Percentiles rank a stretch among this genome's conserved stretches.
Conservation (phyloP, 1,140 invertebrate genomes). For the Diploscapter pachys region DNA sequence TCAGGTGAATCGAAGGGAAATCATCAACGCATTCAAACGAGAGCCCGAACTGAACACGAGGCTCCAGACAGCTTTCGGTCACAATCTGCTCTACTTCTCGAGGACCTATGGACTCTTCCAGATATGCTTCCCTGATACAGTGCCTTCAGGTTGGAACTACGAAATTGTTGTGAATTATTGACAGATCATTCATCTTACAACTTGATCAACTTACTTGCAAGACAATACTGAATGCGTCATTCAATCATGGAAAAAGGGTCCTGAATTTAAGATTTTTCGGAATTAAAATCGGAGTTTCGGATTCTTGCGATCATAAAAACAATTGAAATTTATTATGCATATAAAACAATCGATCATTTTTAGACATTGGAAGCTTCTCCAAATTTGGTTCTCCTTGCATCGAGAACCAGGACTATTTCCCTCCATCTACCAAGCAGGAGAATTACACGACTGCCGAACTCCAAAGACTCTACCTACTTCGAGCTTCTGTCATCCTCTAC, state of each 20-base stretch:
- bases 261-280: too few species aligned
- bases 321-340: too few species aligned
- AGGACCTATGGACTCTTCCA: constrained; percentile 29
- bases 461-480: constrained; percentile 17
- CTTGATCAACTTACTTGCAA: too few species aligned
- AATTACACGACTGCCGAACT: constrained; percentile 9
- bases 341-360: background rate
- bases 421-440: constrained; percentile 8
- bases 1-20: constrained; percentile 35
- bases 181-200: too few species aligned
- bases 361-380: constrained; percentile 28
- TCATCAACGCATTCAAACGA: constrained; percentile 33
- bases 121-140: constrained; percentile 29
- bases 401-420: constrained; percentile 9
- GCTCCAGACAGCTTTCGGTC: constrained; percentile 24
- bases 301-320: too few species aligned
- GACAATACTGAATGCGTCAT: too few species aligned
- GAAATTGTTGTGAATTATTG: too few species aligned
- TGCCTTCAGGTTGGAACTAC: constrained; percentile 27
- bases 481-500: constrained; percentile 19
- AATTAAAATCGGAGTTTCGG: too few species aligned
- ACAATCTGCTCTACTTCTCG: constrained; percentile 29
- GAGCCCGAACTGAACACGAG: constrained; percentile 31
- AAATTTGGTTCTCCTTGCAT: constrained; percentile 21
- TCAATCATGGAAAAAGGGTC: too few species aligned